Base-by-base conservation (phyloP, 1,140 invertebrate species). In the Drosophila pachea region DNA sequence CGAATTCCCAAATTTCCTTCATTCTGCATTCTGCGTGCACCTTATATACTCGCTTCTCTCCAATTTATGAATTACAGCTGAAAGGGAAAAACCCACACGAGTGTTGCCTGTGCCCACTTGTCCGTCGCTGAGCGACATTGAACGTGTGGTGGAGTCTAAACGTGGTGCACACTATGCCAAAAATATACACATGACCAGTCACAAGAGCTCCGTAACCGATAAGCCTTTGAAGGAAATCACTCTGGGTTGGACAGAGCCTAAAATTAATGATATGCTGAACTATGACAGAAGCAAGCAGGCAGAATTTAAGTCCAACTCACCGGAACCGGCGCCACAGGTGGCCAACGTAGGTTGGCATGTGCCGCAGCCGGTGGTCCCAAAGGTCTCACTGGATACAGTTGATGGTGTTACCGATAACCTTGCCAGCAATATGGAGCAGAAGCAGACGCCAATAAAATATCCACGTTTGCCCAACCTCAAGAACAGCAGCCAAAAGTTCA, bases 111-210 rank as follows among this genome's bases (percentile, higher is more conserved):
- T 88, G 32, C 73, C 84, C 0, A 74, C 70, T 2, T 89, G 79
- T 22, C 88, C 88, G 2, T 88, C 86, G 2, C 47, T 89, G 11
- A 89, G 86, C 49, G 88, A 89, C 54, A 72, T 89, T 22, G 87
- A 88, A 47, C 78, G 75, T 2, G 69, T 77, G 2, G 81, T 88
- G 40, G 66, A 86, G 29, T 81, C 69, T 0, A 86, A 88, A 22
- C 74, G 82, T 0, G 73, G 70, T 0, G 64, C 59, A 0, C 65
- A 86, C 33, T 87, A 87, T 48, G 69, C 66, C n/a, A 77, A 87
- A 32, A 89, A 89, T 42, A 81, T 87, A 9, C 73, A 73, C 0
- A 68, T 61, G 49, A 56, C 42, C 6, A 56, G 48, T 7, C 63
- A 29, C 0, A 81, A 84, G 42, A 60, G 61, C 31, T 45, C 29